Percentiles rank a stretch among this genome's conserved stretches.
phyloP scores from a whole-genome alignment of 1,140 invertebrate species.

The Pantala flavescens region DNA sequence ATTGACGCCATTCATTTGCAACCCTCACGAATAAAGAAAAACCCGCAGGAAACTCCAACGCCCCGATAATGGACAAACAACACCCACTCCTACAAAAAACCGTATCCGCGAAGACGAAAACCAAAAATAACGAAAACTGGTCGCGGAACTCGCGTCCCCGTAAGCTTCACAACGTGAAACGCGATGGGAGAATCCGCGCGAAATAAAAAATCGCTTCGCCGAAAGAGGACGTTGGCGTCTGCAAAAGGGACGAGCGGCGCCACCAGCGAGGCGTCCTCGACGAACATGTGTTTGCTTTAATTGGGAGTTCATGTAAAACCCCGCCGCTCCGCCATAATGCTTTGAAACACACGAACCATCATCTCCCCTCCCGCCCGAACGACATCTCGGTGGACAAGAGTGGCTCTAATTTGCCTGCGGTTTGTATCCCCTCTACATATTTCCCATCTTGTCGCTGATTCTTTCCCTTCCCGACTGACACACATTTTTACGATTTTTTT shows the following conservation, averaged over 20 bases:
- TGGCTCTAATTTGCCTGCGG: conserved; percentile 3
- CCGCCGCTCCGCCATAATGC: neutral
- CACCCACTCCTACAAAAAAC: too few species aligned
- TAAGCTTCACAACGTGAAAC: neutral
- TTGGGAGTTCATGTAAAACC: neutral
- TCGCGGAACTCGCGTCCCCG: too few species aligned
- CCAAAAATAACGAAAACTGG: too few species aligned
- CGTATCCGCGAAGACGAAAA: too few species aligned
- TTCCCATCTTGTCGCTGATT: neutral
- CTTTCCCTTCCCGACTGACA: neutral
- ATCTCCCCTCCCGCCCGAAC: neutral
- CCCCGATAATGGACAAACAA: too few species aligned
- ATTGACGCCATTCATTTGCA: too few species aligned
- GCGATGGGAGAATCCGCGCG: neutral
- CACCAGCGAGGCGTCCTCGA: neutral
- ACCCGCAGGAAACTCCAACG: too few species aligned
- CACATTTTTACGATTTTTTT: too few species aligned
- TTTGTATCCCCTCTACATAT: neutral
- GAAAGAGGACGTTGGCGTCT: neutral
- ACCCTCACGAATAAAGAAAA: too few species aligned
- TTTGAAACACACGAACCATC: neutral
- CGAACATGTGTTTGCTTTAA: neutral
- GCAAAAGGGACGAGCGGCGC: neutral
- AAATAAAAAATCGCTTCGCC: neutral
- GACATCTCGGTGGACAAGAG: neutral